Percentiles rank a stretch among this genome's conserved stretches.
These are phyloP conservation scores for Meandrina meandrites DNA, from an alignment of 92 coral and sea anemone species.

Conservation along the genomic window DNA sequence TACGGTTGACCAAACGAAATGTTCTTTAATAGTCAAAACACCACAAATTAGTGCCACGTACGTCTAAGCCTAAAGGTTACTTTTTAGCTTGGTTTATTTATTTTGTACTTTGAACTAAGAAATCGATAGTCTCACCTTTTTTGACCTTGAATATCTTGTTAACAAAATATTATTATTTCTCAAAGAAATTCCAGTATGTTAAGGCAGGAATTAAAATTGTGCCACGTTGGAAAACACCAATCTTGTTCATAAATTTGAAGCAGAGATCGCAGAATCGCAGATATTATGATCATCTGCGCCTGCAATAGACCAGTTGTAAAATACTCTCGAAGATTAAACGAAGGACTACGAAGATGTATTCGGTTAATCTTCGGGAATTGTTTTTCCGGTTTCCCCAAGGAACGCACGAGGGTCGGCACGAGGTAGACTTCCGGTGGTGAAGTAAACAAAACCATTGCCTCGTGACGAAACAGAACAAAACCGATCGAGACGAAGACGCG, in stretches of 20 bases:
- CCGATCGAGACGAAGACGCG: slow-evolving; percentile 12
- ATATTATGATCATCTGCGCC: not conserved
- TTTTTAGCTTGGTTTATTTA: not conserved
- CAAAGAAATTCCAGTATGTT: not conserved
- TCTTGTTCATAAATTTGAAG: not conserved
- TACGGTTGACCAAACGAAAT: not conserved
- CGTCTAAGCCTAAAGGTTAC: not conserved
- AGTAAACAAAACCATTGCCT: slow-evolving; percentile 63
- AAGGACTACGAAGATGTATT: not conserved
- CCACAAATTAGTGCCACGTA: not conserved
- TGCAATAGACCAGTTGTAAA: not conserved
- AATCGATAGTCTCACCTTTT: not conserved
- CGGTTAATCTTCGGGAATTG: not conserved
- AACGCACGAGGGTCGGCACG: slow-evolving; percentile 7
- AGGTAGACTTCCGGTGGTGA: slow-evolving; percentile 64
- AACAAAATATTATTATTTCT: not conserved
- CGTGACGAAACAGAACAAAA: slow-evolving; percentile 46
- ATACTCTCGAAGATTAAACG: not conserved
- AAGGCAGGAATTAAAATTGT: not conserved
- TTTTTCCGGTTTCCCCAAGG: not conserved
- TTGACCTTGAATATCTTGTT: not conserved
- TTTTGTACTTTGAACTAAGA: not conserved
- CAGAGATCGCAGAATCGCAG: not conserved
- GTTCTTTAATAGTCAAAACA: not conserved
- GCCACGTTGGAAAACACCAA: slow-evolving; percentile 1